These are phyloP conservation scores for Canis aureus DNA, from an alignment of 2,113 vertebrate genomes.

Conservation along the genomic window DNA sequence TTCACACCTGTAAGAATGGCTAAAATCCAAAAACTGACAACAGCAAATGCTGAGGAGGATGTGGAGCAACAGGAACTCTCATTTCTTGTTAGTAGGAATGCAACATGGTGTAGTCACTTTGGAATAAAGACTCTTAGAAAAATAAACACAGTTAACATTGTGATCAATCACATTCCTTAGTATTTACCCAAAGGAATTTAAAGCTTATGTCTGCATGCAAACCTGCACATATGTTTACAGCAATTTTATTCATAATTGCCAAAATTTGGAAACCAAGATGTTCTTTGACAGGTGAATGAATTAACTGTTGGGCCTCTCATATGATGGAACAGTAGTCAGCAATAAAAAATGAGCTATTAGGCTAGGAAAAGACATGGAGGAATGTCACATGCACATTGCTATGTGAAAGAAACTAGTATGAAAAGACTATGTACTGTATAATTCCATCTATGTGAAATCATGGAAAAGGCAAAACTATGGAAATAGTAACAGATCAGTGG, in stretches of 20 bases:
- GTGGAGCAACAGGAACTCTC: background rate
- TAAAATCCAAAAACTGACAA: background rate
- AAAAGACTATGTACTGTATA: background rate
- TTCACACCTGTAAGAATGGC: background rate
- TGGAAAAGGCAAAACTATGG: background rate
- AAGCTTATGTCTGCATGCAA: background rate
- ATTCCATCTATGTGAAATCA: background rate
- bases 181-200: background rate
- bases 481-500: background rate
- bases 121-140: background rate
- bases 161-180: background rate
- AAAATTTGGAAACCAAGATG: background rate
- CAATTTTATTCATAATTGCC: background rate
- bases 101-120: background rate
- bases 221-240: background rate
- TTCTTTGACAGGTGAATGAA: background rate
- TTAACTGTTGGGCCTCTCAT: background rate
- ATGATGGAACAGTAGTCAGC: background rate
- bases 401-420: background rate
- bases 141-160: background rate
- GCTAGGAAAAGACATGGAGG: background rate
- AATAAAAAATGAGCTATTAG: background rate
- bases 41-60: background rate
- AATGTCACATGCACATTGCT: background rate
- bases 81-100: background rate